phyloP scores from a whole-genome alignment of 2,888 invertebrate genomes.

The Pantelozetes paolii region DNA sequence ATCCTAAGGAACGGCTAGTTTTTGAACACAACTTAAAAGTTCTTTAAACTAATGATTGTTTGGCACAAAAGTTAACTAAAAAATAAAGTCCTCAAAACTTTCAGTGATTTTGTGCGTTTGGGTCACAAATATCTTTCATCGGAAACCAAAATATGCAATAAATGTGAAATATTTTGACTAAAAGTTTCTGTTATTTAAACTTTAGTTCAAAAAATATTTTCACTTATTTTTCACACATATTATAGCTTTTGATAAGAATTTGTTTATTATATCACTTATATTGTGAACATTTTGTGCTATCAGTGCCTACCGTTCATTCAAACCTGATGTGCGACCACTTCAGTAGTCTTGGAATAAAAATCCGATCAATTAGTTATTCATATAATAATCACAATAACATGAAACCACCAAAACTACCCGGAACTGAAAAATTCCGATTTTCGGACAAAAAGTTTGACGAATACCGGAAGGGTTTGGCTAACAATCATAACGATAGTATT shows the following conservation, averaged over 20 bases:
- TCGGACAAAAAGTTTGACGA: constrained; percentile 39
- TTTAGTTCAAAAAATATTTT: too few relatives aligned
- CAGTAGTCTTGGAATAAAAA: background rate
- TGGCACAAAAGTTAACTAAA: background rate
- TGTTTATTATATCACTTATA: background rate
- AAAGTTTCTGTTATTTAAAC: background rate
- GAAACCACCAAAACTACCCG: constrained; percentile 45
- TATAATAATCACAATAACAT: constrained; percentile 11
- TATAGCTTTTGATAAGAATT: background rate
- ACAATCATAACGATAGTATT: constrained; percentile 36
- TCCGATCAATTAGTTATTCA: background rate
- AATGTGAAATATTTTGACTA: background rate
- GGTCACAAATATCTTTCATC: constrained; percentile 1
- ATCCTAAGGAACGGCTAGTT: background rate
- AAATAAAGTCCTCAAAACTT: constrained; percentile 3
- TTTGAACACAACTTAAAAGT: background rate
- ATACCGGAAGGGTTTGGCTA: constrained; percentile 39
- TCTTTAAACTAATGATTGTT: background rate
- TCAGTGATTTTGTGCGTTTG: background rate
- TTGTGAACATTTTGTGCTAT: background rate
- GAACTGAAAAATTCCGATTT: constrained; percentile 46
- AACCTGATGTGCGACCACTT: constrained; percentile 8
- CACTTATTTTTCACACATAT: too few relatives aligned
- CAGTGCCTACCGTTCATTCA: background rate
- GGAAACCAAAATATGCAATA: background rate